Base-by-base conservation (phyloP, 1,140 invertebrate genomes). In the Nebria ingens region DNA sequence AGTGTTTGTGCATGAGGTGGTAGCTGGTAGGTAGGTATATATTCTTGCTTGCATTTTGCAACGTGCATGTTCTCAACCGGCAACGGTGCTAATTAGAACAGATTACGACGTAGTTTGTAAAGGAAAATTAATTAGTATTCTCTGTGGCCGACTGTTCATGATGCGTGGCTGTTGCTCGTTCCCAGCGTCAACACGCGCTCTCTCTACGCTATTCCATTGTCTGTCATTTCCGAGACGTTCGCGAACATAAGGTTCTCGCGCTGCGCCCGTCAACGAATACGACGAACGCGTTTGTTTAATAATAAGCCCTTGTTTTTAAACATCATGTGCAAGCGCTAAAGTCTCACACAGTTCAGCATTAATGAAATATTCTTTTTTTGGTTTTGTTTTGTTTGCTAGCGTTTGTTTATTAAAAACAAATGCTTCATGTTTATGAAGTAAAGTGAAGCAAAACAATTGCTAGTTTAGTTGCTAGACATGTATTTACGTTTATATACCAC, bases 331-430 rank as follows among this genome's bases (percentile, higher is more conserved):
- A 6, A 34, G 25, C 6, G 6, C 25, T 34, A 34, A n/a, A n/a
- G n/a, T n/a, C n/a, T n/a, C n/a, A n/a, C n/a, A n/a, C 25, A 34
- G 25, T n/a, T 6, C 6, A 34, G 6, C n/a, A 34, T n/a, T 34
- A 34, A 34, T 34, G 25, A 34, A n/a, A 34, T 34, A n/a, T n/a
- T 9, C 6, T 34, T 9, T 34, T 34, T 34, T 34, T 38, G 12
- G 55, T 53, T 56, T 54, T 50, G 29, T 50, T 17, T 49, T 22
- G 17, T 13, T 15, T 22, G n/a, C n/a, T n/a, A 34, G 6, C 25
- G 6, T 34, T 34, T 34, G 25, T 34, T 34, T 34, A 34, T 34
- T 34, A 34, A 34, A 34, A 34, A 34, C 25, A 34, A n/a, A n/a
- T n/a, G n/a, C n/a, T n/a, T n/a, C n/a, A n/a, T n/a, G n/a, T n/a